These are phyloP conservation scores for Microchrysa polita DNA, from an alignment of 2,888 invertebrate genomes.

Conservation along the genomic window DNA sequence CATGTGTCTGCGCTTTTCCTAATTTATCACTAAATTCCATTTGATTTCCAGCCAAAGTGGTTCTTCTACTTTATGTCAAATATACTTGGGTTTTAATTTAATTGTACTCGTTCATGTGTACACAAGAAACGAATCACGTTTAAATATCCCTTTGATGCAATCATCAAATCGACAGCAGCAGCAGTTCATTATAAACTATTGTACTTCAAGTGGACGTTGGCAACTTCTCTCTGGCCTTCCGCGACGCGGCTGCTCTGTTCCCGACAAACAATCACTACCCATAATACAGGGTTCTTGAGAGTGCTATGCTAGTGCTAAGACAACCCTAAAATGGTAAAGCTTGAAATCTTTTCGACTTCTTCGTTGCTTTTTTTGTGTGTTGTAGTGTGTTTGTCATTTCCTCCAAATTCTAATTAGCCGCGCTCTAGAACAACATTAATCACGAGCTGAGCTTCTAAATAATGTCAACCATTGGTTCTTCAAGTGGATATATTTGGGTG, in stretches of 20 bases:
- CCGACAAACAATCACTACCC: too few relatives aligned
- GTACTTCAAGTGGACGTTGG: conserved; percentile 30
- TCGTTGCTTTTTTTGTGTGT: too few relatives aligned
- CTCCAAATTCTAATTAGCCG: conserved; percentile 43
- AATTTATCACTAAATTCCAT: too few relatives aligned
- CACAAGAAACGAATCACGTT: conserved; percentile 18
- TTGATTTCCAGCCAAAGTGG: too few relatives aligned
- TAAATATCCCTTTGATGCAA: conserved; percentile 22
- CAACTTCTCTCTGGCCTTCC: conserved; percentile 11
- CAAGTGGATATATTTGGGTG: too few relatives aligned
- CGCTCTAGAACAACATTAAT: conserved; percentile 39
- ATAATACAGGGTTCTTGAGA: too few relatives aligned
- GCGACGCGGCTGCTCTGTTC: too few relatives aligned
- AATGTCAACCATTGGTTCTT: conserved; percentile 40
- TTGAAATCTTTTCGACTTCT: conserved; percentile 5
- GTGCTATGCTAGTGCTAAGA: too few relatives aligned
- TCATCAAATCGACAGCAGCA: conserved; percentile 14
- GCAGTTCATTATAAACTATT: conserved; percentile 31
- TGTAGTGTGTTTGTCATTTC: not conserved
- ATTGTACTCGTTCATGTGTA: conserved; percentile 11
- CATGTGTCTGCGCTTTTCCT: too few relatives aligned
- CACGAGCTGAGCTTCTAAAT: conserved; percentile 36
- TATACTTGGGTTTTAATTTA: conserved; percentile 12
- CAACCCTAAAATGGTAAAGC: conserved; percentile 31
- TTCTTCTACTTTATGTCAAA: too few relatives aligned